Base-by-base conservation (phyloP, 2,113 vertebrate species). In the Hydropotes inermis region DNA sequence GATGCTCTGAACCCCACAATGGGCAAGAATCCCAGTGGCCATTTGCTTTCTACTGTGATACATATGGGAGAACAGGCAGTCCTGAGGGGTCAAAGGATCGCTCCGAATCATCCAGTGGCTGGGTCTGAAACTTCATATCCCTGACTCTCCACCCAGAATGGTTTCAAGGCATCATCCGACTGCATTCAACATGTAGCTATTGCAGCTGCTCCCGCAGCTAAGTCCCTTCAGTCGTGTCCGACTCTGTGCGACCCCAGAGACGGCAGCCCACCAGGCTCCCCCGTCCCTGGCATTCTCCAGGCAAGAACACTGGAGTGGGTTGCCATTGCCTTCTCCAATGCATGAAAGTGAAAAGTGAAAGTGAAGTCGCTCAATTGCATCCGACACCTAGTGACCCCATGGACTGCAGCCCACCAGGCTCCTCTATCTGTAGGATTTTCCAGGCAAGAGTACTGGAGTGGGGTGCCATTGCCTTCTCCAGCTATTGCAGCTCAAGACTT, bases 171-270 rank as follows among this genome's bases (percentile, higher is more conserved):
- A 45, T 54, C 16, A 36, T 27, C 14, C 0, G 0, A 45, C 45
- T 10, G 52, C 7, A 2, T 4, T 87, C 55, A 61, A 79, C 16
- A 76, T 76, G 70, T 43, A 76, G 39, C 23, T 43, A 6, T 2
- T 36, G 16, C 92, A 17, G 57, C 13, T 28, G 9, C 17, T 70
- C 16, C 54, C 23, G 50, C 15, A 16, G 50, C 50, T 52, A 36
- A 11, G 17, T 36, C 2, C 0, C 0, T 70, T 67, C 64, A 21
- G n/a, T 21, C 4, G 0, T 36, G 2, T 70, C 64, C 5, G 17
- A 36, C 64, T 36, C 64, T 70, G 64, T 36, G n/a, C 0, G 2
- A 36, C 64, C n/a, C 64, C 64, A 21, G 5, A 70, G 64, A 70
- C 0, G 9, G n/a, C 64, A 70, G 64, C 0, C 33, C 17, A 36